Conservation (phyloP, 2,113 vertebrate genomes). For the Chaenocephalus aceratus region DNA sequence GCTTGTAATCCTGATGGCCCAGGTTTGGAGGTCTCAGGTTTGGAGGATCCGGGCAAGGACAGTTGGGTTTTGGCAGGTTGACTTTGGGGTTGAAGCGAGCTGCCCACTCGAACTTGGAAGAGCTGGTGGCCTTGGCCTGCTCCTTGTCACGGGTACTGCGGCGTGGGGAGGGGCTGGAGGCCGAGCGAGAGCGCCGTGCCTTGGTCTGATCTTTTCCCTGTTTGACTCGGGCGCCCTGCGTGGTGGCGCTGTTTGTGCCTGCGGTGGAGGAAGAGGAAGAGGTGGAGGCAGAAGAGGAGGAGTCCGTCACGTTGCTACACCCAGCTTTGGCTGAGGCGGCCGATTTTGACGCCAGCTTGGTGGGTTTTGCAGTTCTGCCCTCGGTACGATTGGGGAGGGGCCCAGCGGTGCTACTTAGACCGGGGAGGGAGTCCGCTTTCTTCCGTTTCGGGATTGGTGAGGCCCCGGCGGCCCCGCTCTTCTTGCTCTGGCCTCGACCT, state of each 20-base stretch:
- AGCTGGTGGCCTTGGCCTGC: conserved; percentile 93
- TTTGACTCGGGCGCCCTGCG: conserved; percentile 95
- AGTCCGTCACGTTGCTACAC: conserved; percentile 98
- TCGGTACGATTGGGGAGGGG: conserved; percentile 92
- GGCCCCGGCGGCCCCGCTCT: conserved; percentile 90
- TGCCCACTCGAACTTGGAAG: conserved; percentile 99
- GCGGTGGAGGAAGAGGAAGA: conserved; percentile 92
- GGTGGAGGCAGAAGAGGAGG: conserved; percentile 95
- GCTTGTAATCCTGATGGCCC: conserved; percentile 99
- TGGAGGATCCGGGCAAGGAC: conserved; percentile 97
- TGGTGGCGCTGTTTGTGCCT: conserved; percentile 86
- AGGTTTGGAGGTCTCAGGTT: conserved; percentile 97
- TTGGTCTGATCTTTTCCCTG: conserved; percentile 99
- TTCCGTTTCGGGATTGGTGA: conserved; percentile 95
- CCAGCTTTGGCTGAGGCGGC: conserved; percentile 99
- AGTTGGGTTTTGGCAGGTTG: conserved; percentile 99
- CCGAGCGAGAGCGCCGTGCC: conserved; percentile 95
- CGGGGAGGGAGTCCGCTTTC: conserved; percentile 92
- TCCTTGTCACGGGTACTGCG: conserved; percentile 98
- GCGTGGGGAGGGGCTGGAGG: conserved; percentile 96
- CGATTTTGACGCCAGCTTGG: conserved; percentile 99
- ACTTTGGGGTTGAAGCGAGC: conserved; percentile 98
- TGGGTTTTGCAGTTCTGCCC: conserved; percentile 97
- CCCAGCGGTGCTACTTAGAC: conserved; percentile 91
- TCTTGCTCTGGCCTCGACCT: conserved; percentile 92